These are phyloP conservation scores for Poecilia velifera DNA, from an alignment of 2,797 vertebrate genomes.

Conservation along the genomic window DNA sequence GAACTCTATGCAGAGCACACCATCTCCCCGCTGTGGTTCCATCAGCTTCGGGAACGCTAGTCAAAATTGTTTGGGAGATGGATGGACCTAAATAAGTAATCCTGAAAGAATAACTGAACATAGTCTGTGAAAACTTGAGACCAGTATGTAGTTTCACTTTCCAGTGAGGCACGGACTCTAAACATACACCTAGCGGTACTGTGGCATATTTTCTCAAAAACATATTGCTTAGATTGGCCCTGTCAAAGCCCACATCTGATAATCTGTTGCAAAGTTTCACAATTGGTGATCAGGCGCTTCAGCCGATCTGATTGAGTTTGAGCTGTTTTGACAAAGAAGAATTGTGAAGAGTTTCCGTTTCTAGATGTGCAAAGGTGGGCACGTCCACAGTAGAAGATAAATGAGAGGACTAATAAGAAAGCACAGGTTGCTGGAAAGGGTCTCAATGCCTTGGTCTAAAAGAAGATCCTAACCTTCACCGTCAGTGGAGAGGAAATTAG, in stretches of 20 bases:
- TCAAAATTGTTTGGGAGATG: background rate
- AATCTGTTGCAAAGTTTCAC: background rate
- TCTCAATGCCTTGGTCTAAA: background rate
- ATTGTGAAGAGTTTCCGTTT: background rate
- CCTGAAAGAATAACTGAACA: background rate
- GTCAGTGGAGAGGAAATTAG: conserved; percentile 4
- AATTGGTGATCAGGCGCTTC: background rate
- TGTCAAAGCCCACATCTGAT: background rate
- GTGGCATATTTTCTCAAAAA: background rate
- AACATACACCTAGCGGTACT: background rate
- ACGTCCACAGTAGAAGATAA: background rate
- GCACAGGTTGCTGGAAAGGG: conserved; percentile 8
- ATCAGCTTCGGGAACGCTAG: background rate
- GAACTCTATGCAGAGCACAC: background rate
- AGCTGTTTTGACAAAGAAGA: background rate
- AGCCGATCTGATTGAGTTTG: background rate
- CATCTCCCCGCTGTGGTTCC: background rate
- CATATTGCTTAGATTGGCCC: background rate
- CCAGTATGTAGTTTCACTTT: background rate
- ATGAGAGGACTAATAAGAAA: background rate
- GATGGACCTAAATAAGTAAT: background rate
- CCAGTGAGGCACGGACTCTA: background rate
- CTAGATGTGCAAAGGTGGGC: background rate
- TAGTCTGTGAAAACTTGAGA: background rate
- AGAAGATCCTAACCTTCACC: conserved; percentile 3